Base-by-base conservation (phyloP, 2,888 invertebrate species). In the Lucinisca nassula region DNA sequence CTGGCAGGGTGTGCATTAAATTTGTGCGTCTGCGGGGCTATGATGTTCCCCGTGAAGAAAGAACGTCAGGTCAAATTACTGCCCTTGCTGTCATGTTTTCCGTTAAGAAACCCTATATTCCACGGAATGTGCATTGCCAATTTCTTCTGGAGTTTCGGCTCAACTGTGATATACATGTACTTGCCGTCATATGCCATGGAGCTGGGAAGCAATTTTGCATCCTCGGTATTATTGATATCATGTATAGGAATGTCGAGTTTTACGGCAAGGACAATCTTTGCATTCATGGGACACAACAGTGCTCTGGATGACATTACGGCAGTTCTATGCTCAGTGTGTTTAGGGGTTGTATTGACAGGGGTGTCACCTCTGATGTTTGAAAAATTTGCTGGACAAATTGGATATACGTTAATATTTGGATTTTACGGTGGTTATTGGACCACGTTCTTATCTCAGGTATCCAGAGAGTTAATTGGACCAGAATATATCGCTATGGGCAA, bases 381-480 rank as follows among this genome's bases (percentile, higher is more conserved):
- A 61, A 92, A 94, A 70, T 94, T 93, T 87, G 91, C 95, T 0
- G 96, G 96, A 24, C 95, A 95, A 85, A 94, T 95, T n/a, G 95
- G 94, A 24, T 96, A 95, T 86, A 93, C 94, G 6, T 84, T 96
- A 32, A 89, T 96, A 74, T 95, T 95, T 87, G 96, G 96, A 55
- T 95, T 96, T 89, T 95, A 95, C 88, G 93, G 92, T 81, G 95
- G 95, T n/a, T 96, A 94, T 89, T 95, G 95, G 95, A 95, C 94
- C 8, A 95, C 95, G 10, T 95, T 95, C 84, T 89, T 95, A 76
- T 93, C 94, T 6, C 94, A 95, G 81, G 93, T 94, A 8, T 92
- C 94, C 0, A 80, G 94, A 61, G 95, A 95, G 85, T 85, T 95
- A 37, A 87, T 95, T n/a, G 95, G 95, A 38, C 94, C 94, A 73